Base-by-base conservation (phyloP, 2,888 invertebrate genomes). In the Autographa gamma region DNA sequence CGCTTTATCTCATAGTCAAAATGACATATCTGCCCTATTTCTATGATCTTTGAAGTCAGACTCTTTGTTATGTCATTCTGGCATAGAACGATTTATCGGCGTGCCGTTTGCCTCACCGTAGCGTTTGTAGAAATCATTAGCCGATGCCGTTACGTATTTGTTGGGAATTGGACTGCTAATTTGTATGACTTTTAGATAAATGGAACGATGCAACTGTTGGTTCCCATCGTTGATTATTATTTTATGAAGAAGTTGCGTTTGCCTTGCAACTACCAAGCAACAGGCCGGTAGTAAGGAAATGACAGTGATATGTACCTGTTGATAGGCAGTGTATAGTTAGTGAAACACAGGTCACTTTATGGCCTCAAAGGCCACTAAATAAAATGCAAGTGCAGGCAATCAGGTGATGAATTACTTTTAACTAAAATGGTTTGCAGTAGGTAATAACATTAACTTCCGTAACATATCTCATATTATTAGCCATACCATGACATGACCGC, bases 31-130 rank as follows among this genome's bases (percentile, higher is more conserved):
- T 66, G 32, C 60, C 9, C 56, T 9, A 65, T 56, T 77, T 77
- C 80, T 66, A 41, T 9, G 60, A 76, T 77, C 80, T 62, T 5
- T 9, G 61, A 66, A 41, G 68, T 63, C 19, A 77, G 60, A n/a
- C n/a, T 80, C 78, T 89, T 91, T 91, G 91, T 91, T 88, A 86
- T 89, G 91, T 89, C 92, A 90, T 86, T 84, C 86, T 84, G 82
- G 76, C 85, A 80, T 73, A 77, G 79, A 81, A 85, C 76, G 86
- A 92, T 91, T 92, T 92, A 92, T 91, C 84, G 86, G 80, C 74
- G 63, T 69, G 70, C 80, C 80, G 82, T 84, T 85, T 72, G 80
- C 77, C 72, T 80, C 77, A 77, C 72, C 67, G 72, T 68, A 72
- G 72, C 63, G 72, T 80, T 80, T 85, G 81, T 82, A 67, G 77